These are phyloP conservation scores for Gryon sp. DNA, from an alignment of 1,140 invertebrate species.

Conservation along the genomic window DNA sequence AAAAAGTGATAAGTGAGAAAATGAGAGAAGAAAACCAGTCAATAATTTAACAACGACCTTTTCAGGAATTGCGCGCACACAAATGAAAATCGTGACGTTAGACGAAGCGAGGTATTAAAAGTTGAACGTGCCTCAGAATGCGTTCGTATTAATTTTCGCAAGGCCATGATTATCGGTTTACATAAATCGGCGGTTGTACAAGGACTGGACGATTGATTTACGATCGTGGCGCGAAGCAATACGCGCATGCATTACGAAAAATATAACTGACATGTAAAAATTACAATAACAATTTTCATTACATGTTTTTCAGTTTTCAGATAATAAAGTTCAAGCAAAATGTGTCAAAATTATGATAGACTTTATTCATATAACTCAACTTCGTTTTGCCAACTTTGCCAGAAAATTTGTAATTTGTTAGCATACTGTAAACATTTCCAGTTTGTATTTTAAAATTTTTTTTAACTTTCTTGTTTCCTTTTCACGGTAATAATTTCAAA, in stretches of 20 bases:
- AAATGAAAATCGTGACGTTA: neutral
- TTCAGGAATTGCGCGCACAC: slow-evolving; percentile 3
- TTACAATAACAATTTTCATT: no score
- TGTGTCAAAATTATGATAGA: neutral
- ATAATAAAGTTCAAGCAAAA: neutral
- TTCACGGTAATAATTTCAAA: no score
- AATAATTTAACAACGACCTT: slow-evolving; percentile 5
- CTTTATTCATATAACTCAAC: no score
- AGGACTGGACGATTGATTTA: neutral
- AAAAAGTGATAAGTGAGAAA: neutral
- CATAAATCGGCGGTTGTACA: slow-evolving; percentile 27
- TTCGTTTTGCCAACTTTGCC: no score
- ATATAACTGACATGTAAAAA: no score
- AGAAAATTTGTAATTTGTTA: no score
- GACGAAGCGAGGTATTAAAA: neutral
- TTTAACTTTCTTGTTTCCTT: no score
- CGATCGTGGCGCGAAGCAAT: neutral
- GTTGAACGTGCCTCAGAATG: slow-evolving; percentile 13
- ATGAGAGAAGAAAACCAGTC: neutral
- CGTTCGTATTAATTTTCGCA: slow-evolving; percentile 30
- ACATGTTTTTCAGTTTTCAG: no score
- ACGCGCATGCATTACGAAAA: no score
- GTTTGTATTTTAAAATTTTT: no score
- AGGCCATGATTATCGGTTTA: slow-evolving; percentile 28
- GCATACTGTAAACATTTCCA: no score